Conservation (phyloP, 2,113 vertebrate species). For the Clarias batrachus region DNA sequence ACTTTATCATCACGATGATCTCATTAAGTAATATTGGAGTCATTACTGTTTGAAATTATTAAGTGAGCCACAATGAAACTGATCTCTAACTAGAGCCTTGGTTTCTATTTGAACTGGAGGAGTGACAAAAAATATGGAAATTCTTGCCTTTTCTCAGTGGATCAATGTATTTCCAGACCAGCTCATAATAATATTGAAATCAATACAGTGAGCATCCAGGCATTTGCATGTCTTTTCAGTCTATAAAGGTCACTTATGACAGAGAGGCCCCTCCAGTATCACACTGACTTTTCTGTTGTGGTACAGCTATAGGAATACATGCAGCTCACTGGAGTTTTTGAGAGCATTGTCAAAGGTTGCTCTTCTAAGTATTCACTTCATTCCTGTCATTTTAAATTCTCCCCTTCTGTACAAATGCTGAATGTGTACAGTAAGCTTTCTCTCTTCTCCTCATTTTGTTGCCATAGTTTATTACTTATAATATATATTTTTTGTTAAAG, state of each 20-base stretch:
- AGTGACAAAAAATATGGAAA: not conserved
- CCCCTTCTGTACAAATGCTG: not conserved
- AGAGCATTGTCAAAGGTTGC: not conserved
- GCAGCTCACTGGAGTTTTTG: slow-evolving; percentile 29
- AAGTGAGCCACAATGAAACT: not conserved
- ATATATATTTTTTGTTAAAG: not conserved
- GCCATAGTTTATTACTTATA: not conserved
- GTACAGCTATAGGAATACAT: slow-evolving; percentile 2
- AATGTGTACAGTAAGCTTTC: not conserved
- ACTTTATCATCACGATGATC: not conserved
- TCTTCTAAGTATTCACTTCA: not conserved
- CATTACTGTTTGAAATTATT: not conserved
- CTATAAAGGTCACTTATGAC: slow-evolving; percentile 52
- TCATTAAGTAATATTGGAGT: not conserved
- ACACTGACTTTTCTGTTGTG: slow-evolving; percentile 26
- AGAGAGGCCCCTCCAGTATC: slow-evolving; percentile 36
- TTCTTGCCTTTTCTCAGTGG: slow-evolving; percentile 48
- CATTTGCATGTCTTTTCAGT: slow-evolving; percentile 51
- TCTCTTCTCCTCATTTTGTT: not conserved
- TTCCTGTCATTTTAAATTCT: not conserved
- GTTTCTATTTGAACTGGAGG: slow-evolving; percentile 17
- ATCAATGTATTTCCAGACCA: slow-evolving; percentile 40
- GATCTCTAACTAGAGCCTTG: not conserved
- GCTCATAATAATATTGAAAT: slow-evolving; percentile 48
- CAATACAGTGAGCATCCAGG: slow-evolving; percentile 22